Base-by-base conservation (phyloP, 2,113 vertebrate species). In the Plecotus auritus region DNA sequence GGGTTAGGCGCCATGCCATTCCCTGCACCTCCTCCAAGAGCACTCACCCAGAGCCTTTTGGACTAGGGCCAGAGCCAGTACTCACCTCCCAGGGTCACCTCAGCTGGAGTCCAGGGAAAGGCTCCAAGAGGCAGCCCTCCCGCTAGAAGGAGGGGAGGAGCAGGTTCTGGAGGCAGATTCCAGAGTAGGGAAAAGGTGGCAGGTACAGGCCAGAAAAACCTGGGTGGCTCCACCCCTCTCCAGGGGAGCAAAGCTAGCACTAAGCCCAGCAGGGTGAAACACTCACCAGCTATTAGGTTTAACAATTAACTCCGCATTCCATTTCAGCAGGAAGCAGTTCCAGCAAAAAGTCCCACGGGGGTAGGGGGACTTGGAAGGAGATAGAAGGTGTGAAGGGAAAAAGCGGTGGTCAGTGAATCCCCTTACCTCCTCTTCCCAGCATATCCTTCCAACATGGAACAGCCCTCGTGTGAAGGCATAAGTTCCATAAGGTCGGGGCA, bases 231-330 rank as follows among this genome's bases (percentile, higher is more conserved):
- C 78, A 2, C 88, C 96, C 35, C 42, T 69, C 49, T 84, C 47
- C 30, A 11, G 37, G 56, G 69, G 84, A 88, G 49, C 70, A 77
- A 2, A 12, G 35, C 80, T 37, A 64, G 49, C 49, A 23, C 26
- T 49, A 37, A 49, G 91, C 83, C 81, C 47, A 85, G 78, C 61
- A 70, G 20, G 61, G 69, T 47, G 51, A 93, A 95, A 95, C 85
- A 85, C 35, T 97, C 54, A 45, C 72, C 42, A 37, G 77, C 64
- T 88, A 93, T 95, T 95, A 95, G 78, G 96, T 96, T 97, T 97
- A 97, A 97, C 96, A 95, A 97, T 97, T 97, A 97, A 97, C 97
- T 95, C 85, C 88, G 95, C 86, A 64, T 96, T 95, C 91, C 88
- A 88, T 88, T 93, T 92, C 88, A 83, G 93, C 93, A 92, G 82